phyloP scores from a whole-genome alignment of 2,888 invertebrate genomes.

The Thera obeliscata region DNA sequence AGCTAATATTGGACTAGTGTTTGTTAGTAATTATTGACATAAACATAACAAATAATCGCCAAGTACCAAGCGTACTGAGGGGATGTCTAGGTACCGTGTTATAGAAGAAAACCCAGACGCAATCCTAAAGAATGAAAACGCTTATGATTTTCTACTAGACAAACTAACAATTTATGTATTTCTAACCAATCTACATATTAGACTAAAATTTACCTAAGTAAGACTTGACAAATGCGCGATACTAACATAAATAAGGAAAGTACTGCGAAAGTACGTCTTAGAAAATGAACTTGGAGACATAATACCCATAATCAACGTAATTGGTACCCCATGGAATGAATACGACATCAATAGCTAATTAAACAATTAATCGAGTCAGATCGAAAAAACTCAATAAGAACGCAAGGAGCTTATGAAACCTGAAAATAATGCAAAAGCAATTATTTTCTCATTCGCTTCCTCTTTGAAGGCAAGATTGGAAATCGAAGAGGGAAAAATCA shows the following conservation, averaged over 20 bases:
- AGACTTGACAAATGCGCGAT: no score
- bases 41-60: neutral
- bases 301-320: constrained; percentile 24
- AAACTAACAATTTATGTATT: no score
- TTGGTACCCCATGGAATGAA: constrained; percentile 29
- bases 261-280: no score
- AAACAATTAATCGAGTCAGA: constrained; percentile 41
- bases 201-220: no score
- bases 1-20: no score
- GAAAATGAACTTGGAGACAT: constrained; percentile 12
- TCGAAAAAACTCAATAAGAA: constrained; percentile 35
- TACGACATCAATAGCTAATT: constrained; percentile 39
- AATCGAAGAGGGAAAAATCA: constrained; percentile 69
- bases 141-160: no score
- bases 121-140: neutral
- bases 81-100: no score
- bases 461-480: constrained; percentile 65
- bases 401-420: constrained; percentile 55
- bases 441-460: constrained; percentile 74
- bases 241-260: no score
- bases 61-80: no score
- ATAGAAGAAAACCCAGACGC: no score
- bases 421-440: constrained; percentile 71
- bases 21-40: neutral
- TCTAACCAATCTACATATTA: no score